Evolutionary conservation across 2,113 vertebrate genomes (phyloP).

Genomic region (Myodes glareolus): DNA sequence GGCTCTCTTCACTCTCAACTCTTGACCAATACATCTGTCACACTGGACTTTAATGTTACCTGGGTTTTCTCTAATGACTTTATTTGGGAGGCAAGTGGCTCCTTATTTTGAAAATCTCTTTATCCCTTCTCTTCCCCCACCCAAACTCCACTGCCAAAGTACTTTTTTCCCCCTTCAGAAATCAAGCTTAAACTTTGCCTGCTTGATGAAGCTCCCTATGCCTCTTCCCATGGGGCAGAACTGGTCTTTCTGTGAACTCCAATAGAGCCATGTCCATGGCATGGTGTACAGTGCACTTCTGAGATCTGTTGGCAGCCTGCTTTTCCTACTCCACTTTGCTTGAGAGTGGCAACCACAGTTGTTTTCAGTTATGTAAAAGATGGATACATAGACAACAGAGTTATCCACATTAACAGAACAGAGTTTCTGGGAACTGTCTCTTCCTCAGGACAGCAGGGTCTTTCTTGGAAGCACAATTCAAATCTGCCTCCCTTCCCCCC

Average conservation of each 20-base stretch:
- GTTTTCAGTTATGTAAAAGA: neutral
- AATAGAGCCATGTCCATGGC: neutral
- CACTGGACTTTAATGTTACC: neutral
- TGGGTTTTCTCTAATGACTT: neutral
- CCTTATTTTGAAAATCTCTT: neutral
- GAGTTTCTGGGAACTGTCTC: neutral
- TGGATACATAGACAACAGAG: neutral
- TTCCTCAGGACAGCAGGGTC: neutral
- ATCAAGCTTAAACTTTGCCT: neutral
- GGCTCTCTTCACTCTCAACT: neutral
- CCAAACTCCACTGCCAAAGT: neutral
- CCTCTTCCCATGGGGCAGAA: neutral
- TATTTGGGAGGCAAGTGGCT: neutral
- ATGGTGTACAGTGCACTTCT: accelerated
- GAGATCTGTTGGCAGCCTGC: neutral
- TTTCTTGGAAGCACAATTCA: neutral
- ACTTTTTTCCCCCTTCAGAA: neutral
- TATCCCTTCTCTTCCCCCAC: neutral
- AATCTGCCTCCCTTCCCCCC: neutral
- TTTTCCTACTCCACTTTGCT: neutral
- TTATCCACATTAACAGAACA: neutral
- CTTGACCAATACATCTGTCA: neutral
- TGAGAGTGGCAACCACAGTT: neutral
- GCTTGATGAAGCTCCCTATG: neutral
- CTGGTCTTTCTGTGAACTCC: neutral